Evolutionary conservation across 2,888 invertebrate species (phyloP).

Genomic region (Microctonus hyperodae): DNA sequence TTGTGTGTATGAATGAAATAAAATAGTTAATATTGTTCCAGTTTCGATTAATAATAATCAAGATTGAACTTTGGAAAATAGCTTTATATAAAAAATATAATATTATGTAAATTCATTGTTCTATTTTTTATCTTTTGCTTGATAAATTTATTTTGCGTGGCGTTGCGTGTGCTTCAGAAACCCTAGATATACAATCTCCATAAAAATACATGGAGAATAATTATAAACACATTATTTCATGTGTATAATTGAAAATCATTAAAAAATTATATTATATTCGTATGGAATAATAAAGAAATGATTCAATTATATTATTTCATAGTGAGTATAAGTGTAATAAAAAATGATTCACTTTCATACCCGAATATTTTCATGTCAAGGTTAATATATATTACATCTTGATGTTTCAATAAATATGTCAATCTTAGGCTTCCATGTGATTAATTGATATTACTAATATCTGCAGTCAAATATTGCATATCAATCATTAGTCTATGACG

Average conservation of each 20-base stretch:
- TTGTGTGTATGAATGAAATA: no score
- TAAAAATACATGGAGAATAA: not conserved
- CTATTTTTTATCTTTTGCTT: no score
- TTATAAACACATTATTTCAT: not conserved
- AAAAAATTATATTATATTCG: not conserved
- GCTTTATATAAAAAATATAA: no score
- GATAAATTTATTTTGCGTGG: not conserved
- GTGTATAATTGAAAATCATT: not conserved
- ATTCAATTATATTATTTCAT: no score
- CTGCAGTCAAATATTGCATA: not conserved
- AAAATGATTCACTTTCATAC: not conserved
- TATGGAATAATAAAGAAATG: not conserved
- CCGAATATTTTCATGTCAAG: not conserved
- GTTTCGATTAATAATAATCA: no score
- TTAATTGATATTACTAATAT: not conserved
- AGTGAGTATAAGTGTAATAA: no score
- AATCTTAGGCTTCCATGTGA: not conserved
- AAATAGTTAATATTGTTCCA: no score
- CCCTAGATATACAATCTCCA: conserved; percentile 4
- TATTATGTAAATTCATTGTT: no score
- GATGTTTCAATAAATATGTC: not conserved
- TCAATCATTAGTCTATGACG: not conserved
- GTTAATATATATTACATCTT: not conserved
- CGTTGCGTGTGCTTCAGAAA: conserved; percentile 5
- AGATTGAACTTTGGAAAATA: no score